Evolutionary conservation across 2,888 invertebrate species (phyloP).

Genomic region (Microctonus hyperodae): DNA sequence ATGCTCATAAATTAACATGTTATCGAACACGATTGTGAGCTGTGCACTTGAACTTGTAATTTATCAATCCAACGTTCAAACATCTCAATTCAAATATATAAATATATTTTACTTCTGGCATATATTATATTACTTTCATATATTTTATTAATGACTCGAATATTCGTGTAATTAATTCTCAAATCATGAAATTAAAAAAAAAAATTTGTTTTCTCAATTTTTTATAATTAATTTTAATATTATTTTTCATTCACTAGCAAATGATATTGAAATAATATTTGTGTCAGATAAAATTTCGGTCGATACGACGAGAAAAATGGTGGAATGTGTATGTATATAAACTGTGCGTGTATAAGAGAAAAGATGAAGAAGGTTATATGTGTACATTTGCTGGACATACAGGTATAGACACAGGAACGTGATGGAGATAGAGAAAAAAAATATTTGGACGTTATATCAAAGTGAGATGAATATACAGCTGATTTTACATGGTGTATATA

Average conservation of each 20-base stretch:
- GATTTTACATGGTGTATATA: neutral
- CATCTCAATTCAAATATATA: slow-evolving; percentile 20
- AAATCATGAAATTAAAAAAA: too few species aligned
- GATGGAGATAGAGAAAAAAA: neutral
- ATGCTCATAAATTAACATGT: slow-evolving; percentile 58
- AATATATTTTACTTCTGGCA: slow-evolving; percentile 14
- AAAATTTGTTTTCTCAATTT: neutral
- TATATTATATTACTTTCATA: slow-evolving; percentile 14
- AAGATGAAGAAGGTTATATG: slow-evolving; percentile 38
- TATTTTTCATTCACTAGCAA: too few species aligned
- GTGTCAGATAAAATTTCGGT: neutral
- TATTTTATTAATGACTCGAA: slow-evolving; percentile 14
- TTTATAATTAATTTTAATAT: neutral
- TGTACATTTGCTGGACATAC: slow-evolving; percentile 54
- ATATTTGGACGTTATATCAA: slow-evolving; percentile 11
- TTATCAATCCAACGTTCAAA: slow-evolving; percentile 12
- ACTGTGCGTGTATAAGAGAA: neutral
- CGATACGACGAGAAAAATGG: slow-evolving; percentile 1
- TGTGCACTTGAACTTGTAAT: slow-evolving; percentile 33
- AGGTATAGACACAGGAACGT: slow-evolving; percentile 31
- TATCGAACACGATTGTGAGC: slow-evolving; percentile 46
- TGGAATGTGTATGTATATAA: neutral
- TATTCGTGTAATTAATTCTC: neutral
- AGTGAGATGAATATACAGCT: slow-evolving; percentile 14
- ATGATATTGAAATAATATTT: neutral